phyloP scores from a whole-genome alignment of 2,888 invertebrate genomes.

The Ctenicera cuprea region DNA sequence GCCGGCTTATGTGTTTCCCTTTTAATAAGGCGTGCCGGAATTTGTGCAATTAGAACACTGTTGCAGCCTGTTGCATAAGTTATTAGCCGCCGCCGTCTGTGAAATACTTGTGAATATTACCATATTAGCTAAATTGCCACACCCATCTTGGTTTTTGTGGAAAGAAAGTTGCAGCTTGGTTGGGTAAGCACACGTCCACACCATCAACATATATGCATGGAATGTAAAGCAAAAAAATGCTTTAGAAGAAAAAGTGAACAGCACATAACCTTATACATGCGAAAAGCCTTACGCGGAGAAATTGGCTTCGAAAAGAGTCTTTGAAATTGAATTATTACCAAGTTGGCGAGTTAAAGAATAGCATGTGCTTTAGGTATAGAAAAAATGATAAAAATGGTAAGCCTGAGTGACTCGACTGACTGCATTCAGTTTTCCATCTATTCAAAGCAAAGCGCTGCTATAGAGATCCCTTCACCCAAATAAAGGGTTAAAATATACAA shows the following conservation, averaged over 20 bases:
- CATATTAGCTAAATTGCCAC: no score
- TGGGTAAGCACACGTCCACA: no score
- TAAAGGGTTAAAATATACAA: conserved; percentile 51
- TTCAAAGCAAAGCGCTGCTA: conserved; percentile 34
- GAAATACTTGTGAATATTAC: no score
- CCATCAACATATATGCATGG: no score
- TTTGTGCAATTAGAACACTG: not conserved
- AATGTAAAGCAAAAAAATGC: not conserved
- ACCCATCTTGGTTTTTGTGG: no score
- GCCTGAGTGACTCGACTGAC: conserved; percentile 19
- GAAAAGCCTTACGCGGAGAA: not conserved
- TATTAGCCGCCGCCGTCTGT: no score
- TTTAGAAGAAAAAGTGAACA: not conserved
- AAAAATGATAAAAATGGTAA: conserved; percentile 23
- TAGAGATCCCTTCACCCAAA: conserved; percentile 19
- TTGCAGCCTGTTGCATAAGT: not conserved
- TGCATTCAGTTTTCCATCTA: conserved; percentile 35
- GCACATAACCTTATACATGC: not conserved
- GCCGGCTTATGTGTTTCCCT: not conserved
- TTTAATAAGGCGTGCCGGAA: not conserved
- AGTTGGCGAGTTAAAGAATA: conserved; percentile 11
- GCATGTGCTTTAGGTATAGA: conserved; percentile 13
- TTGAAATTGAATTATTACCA: conserved; percentile 9
- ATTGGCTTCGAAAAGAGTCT: not conserved
- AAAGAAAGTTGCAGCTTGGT: no score